Conservation (phyloP, 2,797 vertebrate species). For the Myotis findleyi region DNA sequence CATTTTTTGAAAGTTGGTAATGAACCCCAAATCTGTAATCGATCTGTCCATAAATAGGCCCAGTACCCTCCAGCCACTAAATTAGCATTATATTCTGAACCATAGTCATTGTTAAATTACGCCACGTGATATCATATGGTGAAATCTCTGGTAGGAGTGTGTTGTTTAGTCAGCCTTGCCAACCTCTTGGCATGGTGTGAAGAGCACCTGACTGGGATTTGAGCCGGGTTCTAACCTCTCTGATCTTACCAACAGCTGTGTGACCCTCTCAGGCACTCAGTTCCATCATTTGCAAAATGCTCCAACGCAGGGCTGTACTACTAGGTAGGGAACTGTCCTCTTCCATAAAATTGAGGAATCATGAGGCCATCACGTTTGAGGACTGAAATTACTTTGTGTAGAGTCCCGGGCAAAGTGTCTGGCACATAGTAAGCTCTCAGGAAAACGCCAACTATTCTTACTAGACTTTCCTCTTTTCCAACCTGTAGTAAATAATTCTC, state of each 20-base stretch:
- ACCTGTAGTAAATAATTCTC: background rate
- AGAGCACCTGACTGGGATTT: background rate
- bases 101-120: background rate
- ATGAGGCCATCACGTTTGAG: slow-evolving; percentile 7
- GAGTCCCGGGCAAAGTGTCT: background rate
- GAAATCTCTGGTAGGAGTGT: background rate
- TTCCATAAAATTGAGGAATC: background rate
- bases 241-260: background rate
- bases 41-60: background rate
- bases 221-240: background rate
- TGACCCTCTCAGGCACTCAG: background rate
- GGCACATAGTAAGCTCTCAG: background rate
- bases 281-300: slow-evolving; percentile 47
- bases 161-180: background rate
- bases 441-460: background rate
- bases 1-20: slow-evolving; percentile 52
- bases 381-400: background rate
- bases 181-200: background rate
- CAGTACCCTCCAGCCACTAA: background rate
- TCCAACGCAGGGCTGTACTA: background rate
- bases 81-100: background rate
- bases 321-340: background rate
- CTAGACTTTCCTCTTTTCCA: background rate
- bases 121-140: background rate
- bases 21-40: slow-evolving; percentile 32